Evolutionary conservation across 2,797 vertebrate species (phyloP).

Genomic region (Arnoldichthys spilopterus): DNA sequence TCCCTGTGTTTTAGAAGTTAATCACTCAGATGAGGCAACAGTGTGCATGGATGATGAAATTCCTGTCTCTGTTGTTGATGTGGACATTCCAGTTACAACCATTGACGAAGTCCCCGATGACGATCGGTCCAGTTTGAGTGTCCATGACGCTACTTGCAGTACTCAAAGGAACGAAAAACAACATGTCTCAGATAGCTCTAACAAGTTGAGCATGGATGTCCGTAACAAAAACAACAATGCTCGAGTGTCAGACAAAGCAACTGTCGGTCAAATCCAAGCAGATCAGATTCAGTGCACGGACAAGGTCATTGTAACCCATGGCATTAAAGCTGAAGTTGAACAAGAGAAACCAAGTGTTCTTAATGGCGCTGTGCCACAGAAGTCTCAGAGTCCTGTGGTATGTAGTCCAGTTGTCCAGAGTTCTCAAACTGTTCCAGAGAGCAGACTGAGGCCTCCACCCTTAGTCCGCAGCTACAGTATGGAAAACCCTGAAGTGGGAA

Average conservation of each 20-base stretch:
- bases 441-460: constrained; percentile 41
- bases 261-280: constrained; percentile 16
- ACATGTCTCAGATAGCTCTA: constrained; percentile 59
- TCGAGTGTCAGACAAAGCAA: constrained; percentile 63
- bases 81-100: constrained; percentile 89
- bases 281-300: constrained; percentile 27
- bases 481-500: constrained; percentile 42
- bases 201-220: constrained; percentile 58
- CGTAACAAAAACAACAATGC: constrained; percentile 85
- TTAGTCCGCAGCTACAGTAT: constrained; percentile 24
- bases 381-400: constrained; percentile 16
- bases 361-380: constrained; percentile 43
- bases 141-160: constrained; percentile 56
- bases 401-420: constrained; percentile 46
- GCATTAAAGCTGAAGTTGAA: constrained; percentile 57
- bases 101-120: constrained; percentile 85
- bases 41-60: constrained; percentile 59
- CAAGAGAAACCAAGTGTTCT: constrained; percentile 51
- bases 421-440: constrained; percentile 50
- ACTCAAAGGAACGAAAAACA: constrained; percentile 51
- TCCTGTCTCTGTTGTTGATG: constrained; percentile 67
- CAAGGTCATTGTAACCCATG: constrained; percentile 6
- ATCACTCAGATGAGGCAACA: constrained; percentile 60
- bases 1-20: constrained; percentile 72
- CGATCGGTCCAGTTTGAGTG: constrained; percentile 52